Evolutionary conservation across 2,888 invertebrate genomes (phyloP).

Genomic region (Latrodectus hesperus): DNA sequence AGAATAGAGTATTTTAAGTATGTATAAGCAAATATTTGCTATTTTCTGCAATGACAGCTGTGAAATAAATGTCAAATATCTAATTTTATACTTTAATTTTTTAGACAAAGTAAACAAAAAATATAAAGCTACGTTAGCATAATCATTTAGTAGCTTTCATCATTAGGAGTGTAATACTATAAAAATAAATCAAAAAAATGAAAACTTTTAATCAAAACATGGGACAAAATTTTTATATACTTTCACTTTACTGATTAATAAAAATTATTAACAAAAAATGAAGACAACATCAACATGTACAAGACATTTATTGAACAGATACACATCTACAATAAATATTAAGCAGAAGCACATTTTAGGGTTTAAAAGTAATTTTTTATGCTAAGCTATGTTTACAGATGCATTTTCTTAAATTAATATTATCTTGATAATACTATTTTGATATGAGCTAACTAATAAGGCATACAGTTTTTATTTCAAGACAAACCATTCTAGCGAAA

Average conservation of each 20-base stretch:
- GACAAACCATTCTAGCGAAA: not conserved
- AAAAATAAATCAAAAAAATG: too few relatives aligned
- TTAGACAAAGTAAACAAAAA: too few relatives aligned
- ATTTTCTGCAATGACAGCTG: too few relatives aligned
- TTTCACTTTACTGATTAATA: not conserved
- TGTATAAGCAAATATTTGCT: too few relatives aligned
- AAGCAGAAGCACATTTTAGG: slow-evolving; percentile 27
- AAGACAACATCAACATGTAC: slow-evolving; percentile 4
- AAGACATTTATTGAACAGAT: slow-evolving; percentile 50
- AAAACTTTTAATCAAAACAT: not conserved
- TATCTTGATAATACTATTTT: slow-evolving; percentile 9
- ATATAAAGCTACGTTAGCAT: too few relatives aligned
- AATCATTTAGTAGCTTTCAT: too few relatives aligned
- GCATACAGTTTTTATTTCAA: slow-evolving; percentile 22
- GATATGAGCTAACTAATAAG: slow-evolving; percentile 63
- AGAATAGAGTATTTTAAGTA: too few relatives aligned
- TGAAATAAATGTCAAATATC: too few relatives aligned
- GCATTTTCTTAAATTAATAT: not conserved
- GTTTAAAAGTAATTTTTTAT: slow-evolving; percentile 3
- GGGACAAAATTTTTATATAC: not conserved
- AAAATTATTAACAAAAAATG: not conserved
- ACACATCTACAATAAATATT: slow-evolving; percentile 33
- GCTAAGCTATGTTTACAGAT: slow-evolving; percentile 36
- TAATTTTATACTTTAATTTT: too few relatives aligned
- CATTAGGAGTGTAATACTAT: too few relatives aligned